Conservation (phyloP, 2,888 invertebrate species). For the Tuberolachnus salignus region DNA sequence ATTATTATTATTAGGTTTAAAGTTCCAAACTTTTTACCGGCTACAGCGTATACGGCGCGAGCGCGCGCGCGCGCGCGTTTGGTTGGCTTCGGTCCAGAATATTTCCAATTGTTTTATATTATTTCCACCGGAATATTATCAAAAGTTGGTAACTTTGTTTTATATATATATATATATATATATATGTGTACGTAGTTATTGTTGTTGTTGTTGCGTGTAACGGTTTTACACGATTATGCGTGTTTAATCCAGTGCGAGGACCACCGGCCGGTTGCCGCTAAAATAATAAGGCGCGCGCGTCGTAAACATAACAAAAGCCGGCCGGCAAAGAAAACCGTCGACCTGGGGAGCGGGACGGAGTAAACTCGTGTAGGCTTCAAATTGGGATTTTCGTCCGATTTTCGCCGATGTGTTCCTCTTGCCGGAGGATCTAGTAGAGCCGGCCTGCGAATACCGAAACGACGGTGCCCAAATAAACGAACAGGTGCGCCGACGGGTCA, state of each 20-base stretch:
- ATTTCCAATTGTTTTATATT: constrained; percentile 50
- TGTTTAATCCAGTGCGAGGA: constrained; percentile 6
- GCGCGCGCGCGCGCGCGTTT: background rate
- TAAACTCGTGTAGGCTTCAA: background rate
- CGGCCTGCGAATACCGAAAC: no score
- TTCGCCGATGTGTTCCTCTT: background rate
- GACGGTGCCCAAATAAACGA: no score
- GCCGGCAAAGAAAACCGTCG: constrained; percentile 18
- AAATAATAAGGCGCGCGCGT: background rate
- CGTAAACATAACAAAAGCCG: constrained; percentile 20
- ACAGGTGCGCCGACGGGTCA: no score
- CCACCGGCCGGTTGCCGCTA: background rate
- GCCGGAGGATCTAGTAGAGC: no score
- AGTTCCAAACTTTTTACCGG: constrained; percentile 38
- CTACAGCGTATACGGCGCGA: background rate
- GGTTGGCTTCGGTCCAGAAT: constrained; percentile 43
- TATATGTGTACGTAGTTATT: no score
- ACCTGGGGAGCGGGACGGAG: background rate
- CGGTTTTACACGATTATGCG: background rate
- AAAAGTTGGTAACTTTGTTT: constrained; percentile 32
- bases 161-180: no score
- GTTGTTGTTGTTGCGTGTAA: no score
- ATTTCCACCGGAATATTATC: constrained; percentile 43
- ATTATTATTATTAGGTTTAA: constrained; percentile 25
- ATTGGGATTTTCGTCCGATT: background rate